Conservation (phyloP, 2,113 vertebrate species). For the Shinisaurus crocodilurus region DNA sequence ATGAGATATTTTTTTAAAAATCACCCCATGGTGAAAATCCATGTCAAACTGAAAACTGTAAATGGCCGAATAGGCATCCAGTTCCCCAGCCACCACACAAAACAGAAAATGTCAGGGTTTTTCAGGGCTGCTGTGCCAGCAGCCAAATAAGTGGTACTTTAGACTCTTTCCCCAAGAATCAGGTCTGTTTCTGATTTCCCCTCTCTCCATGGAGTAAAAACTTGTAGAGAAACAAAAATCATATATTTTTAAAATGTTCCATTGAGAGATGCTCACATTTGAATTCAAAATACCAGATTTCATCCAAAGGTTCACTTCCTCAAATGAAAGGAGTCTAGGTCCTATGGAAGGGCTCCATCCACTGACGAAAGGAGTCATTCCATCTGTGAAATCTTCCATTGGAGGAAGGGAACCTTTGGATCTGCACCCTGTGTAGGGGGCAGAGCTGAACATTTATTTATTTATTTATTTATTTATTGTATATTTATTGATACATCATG, state of each 20-base stretch:
- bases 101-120: not conserved
- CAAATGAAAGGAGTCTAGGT: no score
- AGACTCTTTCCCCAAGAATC: slow-evolving; percentile 13
- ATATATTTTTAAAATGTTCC: not conserved
- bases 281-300: not conserved
- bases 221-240: not conserved
- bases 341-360: not conserved
- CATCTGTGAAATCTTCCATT: not conserved
- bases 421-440: not conserved
- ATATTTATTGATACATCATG: no score
- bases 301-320: not conserved
- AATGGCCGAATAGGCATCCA: not conserved
- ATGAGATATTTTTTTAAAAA: not conserved
- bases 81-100: not conserved
- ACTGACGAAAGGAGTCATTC: not conserved
- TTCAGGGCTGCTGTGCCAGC: not conserved
- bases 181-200: not conserved
- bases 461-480: no score
- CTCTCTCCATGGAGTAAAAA: not conserved
- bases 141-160: not conserved
- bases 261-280: not conserved
- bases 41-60: not conserved
- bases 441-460: not conserved
- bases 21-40: not conserved
- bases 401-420: not conserved